A percentile compares a stretch with the other conserved stretches of the same genome.
Conservation (phyloP, 2,888 invertebrate genomes). For the Nomada lathburiana region DNA sequence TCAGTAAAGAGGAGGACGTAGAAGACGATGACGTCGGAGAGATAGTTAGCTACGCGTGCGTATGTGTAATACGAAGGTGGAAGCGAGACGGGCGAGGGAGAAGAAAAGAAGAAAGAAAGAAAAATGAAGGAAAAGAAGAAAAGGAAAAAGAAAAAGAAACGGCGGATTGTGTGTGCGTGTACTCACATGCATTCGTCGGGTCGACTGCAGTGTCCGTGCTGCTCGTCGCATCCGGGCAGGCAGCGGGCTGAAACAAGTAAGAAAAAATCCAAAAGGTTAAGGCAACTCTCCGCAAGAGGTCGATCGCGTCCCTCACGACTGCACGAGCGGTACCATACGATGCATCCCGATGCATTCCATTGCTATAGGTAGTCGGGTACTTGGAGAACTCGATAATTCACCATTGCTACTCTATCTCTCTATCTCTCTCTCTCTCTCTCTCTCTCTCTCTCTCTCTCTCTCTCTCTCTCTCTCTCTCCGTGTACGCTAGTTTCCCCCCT, state of each 20-base stretch:
- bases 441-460: slow-evolving; percentile 2
- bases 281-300: slow-evolving; percentile 81
- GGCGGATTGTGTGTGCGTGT: slow-evolving; percentile 72
- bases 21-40: slow-evolving; percentile 16
- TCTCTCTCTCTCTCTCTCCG: slow-evolving; percentile 1
- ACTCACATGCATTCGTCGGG: slow-evolving; percentile 99
- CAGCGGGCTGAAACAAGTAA: slow-evolving; percentile 93
- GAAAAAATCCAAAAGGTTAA: slow-evolving; percentile 82
- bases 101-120: too few relatives aligned
- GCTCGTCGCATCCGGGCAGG: slow-evolving; percentile 95
- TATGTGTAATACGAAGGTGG: background rate
- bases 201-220: slow-evolving; percentile 95
- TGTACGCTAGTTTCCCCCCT: background rate
- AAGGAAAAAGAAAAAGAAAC: background rate
- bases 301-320: slow-evolving; percentile 81
- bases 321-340: slow-evolving; percentile 64
- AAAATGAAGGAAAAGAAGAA: slow-evolving; percentile 8
- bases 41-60: slow-evolving; percentile 20
- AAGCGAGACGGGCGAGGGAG: background rate
- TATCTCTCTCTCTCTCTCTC: slow-evolving; percentile 2
- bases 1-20: slow-evolving; percentile 40
- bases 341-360: slow-evolving; percentile 61
- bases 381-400: slow-evolving; percentile 59
- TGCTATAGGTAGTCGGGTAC: slow-evolving; percentile 55
- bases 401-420: slow-evolving; percentile 8